These are phyloP conservation scores for Akabosia matsudoensis DNA, from an alignment of 1,140 invertebrate genomes.

Conservation along the genomic window DNA sequence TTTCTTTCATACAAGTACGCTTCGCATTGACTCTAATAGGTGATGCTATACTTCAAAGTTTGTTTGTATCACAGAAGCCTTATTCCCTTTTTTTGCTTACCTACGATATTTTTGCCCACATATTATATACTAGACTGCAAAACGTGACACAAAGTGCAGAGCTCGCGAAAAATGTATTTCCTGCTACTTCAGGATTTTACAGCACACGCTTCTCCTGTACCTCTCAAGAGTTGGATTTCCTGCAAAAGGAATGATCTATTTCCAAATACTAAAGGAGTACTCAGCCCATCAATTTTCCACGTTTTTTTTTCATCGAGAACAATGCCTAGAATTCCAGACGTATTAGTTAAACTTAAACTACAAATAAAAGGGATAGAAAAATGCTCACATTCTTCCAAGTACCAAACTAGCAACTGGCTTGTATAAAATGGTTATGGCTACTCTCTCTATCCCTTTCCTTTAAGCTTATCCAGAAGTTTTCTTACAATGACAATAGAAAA, in stretches of 20 bases:
- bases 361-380: not conserved
- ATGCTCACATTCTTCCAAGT: not conserved
- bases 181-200: constrained; percentile 9
- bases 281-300: constrained; percentile 5
- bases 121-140: not conserved
- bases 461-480: not conserved
- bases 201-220: not conserved
- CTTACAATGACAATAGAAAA: too few relatives aligned
- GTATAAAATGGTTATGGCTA: too few relatives aligned
- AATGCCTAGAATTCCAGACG: too few relatives aligned
- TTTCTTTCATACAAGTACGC: too few relatives aligned
- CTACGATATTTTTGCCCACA: too few relatives aligned
- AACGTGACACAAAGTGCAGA: not conserved
- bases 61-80: too few relatives aligned
- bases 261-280: not conserved
- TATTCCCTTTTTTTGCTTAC: too few relatives aligned
- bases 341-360: too few relatives aligned
- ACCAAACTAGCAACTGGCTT: not conserved
- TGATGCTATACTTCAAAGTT: too few relatives aligned
- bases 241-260: constrained; percentile 10
- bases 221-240: too few relatives aligned
- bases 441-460: too few relatives aligned
- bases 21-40: too few relatives aligned
- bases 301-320: not conserved
- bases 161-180: constrained; percentile 3